Evolutionary conservation across 92 coral and sea anemone species (phyloP), one percentile per base, ranked within the genome.

Genomic region (Paragorgia papillata): DNA sequence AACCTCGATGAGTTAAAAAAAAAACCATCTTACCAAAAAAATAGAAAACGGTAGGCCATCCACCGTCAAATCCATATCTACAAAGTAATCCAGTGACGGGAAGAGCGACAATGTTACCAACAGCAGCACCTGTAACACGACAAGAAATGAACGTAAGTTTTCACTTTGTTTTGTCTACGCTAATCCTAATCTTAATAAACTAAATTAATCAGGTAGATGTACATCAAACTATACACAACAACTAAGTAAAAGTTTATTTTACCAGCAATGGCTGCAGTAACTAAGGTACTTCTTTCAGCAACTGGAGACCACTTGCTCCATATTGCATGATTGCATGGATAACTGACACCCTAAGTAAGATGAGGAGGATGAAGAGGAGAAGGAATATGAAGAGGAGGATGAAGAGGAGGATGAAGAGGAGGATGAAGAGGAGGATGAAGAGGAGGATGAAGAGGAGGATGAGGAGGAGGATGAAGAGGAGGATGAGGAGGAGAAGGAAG

Each of bases 281-380:
- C 89, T n/a, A 94, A 75, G 29, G 95, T 94, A 78, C 98, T 94
- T 7, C 98, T 81, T 56, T 94, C 98, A 59, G 75, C 84, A 24
- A 96, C 95, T 8, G 98, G 98, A 3, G 97, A 91, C 98, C 97
- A 94, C 73, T 91, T 94, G 91, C 98, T 94, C 98, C 98, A 94
- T 33, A 91, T 94, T 10, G 97, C 98, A 65, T 94, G 98, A 77
- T 94, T 91, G 59, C 98, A 94, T 17, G 98, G 98, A 79, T 91
- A 94, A 34, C 95, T 94, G 10, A 94, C 98, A 30, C 98, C 98
- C 98, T 94, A 33, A 0, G n/a, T 21, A 55, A 21, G 60, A 50
- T 25, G 53, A 31, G 0, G 15, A 55, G 29, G 0, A n/a, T 31
- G 46, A 15, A 15, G 24, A 24, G 17, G 40, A 8, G 40, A 19